These are phyloP conservation scores for Portunus trituberculatus DNA, from an alignment of 1,140 invertebrate species.

Conservation along the genomic window DNA sequence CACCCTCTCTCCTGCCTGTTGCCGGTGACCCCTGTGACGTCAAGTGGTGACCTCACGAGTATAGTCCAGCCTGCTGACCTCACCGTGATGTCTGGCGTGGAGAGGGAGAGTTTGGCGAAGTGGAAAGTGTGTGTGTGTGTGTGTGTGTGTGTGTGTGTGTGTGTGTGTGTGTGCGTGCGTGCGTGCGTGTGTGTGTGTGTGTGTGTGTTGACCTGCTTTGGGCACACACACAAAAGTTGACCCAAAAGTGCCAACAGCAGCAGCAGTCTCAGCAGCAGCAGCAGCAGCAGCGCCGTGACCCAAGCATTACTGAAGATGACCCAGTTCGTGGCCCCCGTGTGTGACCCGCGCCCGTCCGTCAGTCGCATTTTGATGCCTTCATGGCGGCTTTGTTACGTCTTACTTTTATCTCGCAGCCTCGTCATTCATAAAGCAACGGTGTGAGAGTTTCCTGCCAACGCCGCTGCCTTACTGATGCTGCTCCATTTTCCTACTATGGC, in stretches of 20 bases:
- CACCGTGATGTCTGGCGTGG: neutral
- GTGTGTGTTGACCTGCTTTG: neutral
- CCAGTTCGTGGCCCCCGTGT: neutral
- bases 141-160: no score
- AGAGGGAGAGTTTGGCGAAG: neutral
- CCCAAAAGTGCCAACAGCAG: neutral
- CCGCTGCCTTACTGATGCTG: neutral
- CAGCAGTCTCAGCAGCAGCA: neutral
- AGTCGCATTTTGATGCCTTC: neutral
- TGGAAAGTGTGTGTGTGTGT: slow-evolving; percentile 2
- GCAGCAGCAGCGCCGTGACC: neutral
- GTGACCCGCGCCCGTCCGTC: neutral
- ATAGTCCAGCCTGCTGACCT: slow-evolving; percentile 7
- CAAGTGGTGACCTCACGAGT: neutral
- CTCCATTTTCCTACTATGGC: neutral
- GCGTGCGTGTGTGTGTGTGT: neutral
- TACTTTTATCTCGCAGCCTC: neutral
- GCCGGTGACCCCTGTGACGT: neutral
- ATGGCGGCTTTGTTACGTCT: neutral
- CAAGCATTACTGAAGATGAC: neutral
- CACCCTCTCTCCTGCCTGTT: neutral
- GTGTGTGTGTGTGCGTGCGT: neutral
- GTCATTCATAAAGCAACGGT: no score
- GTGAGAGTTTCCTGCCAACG: no score
- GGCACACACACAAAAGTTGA: neutral